phyloP scores from a whole-genome alignment of 1,140 invertebrate genomes.

The Schlechtendalia chinensis region DNA sequence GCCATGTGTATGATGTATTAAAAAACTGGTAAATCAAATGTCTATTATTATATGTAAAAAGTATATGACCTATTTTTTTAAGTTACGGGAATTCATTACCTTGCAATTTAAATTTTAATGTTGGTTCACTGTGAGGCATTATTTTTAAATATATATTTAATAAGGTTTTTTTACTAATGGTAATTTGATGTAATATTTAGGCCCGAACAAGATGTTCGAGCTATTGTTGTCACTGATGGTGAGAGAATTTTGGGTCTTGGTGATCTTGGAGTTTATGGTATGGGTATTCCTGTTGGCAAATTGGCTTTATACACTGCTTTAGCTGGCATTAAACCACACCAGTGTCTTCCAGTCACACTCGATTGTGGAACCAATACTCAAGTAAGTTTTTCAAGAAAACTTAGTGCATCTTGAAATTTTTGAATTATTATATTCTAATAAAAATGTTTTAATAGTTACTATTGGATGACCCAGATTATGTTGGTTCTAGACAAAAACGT shows the following conservation, averaged over 20 bases:
- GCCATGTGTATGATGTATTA: constrained; percentile 81
- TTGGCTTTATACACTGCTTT: constrained; percentile 87
- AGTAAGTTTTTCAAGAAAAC: constrained; percentile 55
- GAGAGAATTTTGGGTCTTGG: constrained; percentile 90
- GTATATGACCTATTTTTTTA: not conserved
- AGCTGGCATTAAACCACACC: constrained; percentile 86
- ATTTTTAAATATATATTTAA: not conserved
- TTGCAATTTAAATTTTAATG: not conserved
- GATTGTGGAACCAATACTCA: constrained; percentile 93
- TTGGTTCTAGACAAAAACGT: constrained; percentile 82
- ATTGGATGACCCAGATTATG: constrained; percentile 86
- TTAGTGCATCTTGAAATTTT: not conserved
- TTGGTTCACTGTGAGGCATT: not conserved
- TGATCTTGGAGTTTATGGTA: constrained; percentile 89
- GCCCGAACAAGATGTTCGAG: constrained; percentile 85
- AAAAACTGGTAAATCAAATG: constrained; percentile 68
- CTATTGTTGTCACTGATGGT: constrained; percentile 91
- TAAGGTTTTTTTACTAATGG: not conserved
- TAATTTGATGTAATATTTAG: constrained; percentile 58
- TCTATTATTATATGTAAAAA: not conserved
- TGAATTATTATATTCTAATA: constrained; percentile 4
- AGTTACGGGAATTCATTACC: not conserved
- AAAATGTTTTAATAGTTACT: constrained; percentile 60
- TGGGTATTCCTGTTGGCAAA: constrained; percentile 93
- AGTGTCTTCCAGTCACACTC: constrained; percentile 82